phyloP scores from a whole-genome alignment of 2,888 invertebrate species.

The Apocheima hispidaria region DNA sequence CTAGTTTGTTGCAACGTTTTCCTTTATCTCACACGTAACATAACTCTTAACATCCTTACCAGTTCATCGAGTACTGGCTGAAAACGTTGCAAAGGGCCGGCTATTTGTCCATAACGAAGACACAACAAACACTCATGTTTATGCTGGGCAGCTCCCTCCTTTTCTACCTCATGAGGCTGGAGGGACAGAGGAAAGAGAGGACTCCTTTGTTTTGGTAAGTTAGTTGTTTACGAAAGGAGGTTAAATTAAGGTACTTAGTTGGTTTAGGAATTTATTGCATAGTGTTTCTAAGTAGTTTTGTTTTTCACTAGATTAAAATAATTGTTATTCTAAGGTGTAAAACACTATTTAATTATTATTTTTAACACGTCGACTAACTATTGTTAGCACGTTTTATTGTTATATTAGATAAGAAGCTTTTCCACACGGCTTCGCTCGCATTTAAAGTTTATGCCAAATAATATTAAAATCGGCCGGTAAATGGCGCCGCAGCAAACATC shows the following conservation, averaged over 20 bases:
- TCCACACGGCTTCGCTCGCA: no score
- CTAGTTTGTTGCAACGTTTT: no score
- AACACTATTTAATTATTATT: no score
- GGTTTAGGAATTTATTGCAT: background rate
- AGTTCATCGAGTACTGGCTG: slow-evolving; percentile 79
- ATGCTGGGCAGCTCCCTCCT: slow-evolving; percentile 79
- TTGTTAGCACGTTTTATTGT: no score
- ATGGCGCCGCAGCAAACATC: no score
- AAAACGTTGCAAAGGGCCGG: slow-evolving; percentile 65
- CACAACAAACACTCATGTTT: slow-evolving; percentile 73
- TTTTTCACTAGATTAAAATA: no score
- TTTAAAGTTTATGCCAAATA: no score
- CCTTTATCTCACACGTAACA: background rate
- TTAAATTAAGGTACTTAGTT: background rate
- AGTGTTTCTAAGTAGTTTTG: no score
- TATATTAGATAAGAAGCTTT: no score
- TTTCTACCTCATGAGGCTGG: slow-evolving; percentile 81
- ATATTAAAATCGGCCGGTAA: no score
- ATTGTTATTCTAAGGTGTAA: no score
- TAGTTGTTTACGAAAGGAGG: slow-evolving; percentile 3
- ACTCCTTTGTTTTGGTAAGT: slow-evolving; percentile 78
- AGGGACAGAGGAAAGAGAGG: slow-evolving; percentile 72
- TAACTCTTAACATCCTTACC: slow-evolving; percentile 38
- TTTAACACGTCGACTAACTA: no score
- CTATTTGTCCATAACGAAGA: slow-evolving; percentile 66